Evolutionary conservation across 2,797 vertebrate species (phyloP).

Genomic region (Vireo griseus): DNA sequence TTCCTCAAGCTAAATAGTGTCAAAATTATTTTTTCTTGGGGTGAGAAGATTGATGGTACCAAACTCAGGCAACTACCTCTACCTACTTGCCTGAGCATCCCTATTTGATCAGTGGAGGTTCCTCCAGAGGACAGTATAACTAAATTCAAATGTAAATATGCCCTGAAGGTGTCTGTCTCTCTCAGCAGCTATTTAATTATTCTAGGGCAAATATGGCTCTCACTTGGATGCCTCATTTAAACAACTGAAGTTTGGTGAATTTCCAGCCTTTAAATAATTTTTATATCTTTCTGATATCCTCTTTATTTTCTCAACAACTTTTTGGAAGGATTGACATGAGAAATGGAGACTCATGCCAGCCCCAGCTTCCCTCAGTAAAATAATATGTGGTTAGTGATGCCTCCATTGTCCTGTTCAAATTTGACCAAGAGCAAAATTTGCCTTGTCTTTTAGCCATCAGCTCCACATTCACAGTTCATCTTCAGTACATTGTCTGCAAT

Average conservation of each 20-base stretch:
- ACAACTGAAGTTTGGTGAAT: not conserved
- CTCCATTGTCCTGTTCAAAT: not conserved
- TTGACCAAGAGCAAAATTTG: not conserved
- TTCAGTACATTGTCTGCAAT: constrained; percentile 10
- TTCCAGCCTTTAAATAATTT: not conserved
- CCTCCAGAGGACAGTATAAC: not conserved
- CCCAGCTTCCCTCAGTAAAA: not conserved
- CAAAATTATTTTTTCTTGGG: not conserved
- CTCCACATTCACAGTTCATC: constrained; percentile 5
- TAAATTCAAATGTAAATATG: not conserved
- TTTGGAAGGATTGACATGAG: not conserved
- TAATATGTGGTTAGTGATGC: not conserved
- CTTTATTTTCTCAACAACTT: not conserved
- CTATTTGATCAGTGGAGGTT: not conserved
- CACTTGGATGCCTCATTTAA: not conserved
- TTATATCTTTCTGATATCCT: not conserved
- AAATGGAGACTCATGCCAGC: not conserved
- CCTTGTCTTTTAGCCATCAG: not conserved
- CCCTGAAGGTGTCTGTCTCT: not conserved
- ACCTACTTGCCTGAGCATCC: not conserved
- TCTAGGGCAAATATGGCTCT: not conserved
- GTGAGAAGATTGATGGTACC: not conserved
- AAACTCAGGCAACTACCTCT: not conserved
- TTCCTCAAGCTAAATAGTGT: not conserved
- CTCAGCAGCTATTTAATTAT: not conserved